These are phyloP conservation scores for Misgurnus anguillicaudatus DNA, from an alignment of 2,113 vertebrate species.

Conservation along the genomic window DNA sequence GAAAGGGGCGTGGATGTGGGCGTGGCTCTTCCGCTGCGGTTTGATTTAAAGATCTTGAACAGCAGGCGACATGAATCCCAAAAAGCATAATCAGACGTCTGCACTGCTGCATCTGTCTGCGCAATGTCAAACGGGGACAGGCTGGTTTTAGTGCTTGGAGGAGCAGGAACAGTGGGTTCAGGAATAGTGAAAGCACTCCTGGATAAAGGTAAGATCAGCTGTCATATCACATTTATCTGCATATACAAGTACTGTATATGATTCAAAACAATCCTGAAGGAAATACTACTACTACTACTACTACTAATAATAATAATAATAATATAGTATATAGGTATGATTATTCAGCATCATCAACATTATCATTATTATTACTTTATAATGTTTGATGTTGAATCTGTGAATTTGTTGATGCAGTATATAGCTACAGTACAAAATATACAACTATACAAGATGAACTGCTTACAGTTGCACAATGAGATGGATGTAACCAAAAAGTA, in stretches of 20 bases:
- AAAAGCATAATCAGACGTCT: slow-evolving; percentile 33
- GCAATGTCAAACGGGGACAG: slow-evolving; percentile 77
- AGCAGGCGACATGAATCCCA: slow-evolving; percentile 25
- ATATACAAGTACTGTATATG: background rate
- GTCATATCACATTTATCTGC: background rate
- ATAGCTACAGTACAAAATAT: too few relatives aligned
- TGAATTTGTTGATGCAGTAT: too few relatives aligned
- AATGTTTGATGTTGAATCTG: too few relatives aligned
- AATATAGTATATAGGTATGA: too few relatives aligned
- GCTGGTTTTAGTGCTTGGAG: slow-evolving; percentile 79
- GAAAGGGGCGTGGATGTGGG: slow-evolving; percentile 12
- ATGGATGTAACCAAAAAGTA: background rate
- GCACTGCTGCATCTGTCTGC: background rate
- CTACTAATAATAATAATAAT: background rate
- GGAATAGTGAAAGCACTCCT: slow-evolving; percentile 78
- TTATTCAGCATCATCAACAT: too few relatives aligned
- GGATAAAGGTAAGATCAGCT: slow-evolving; percentile 76
- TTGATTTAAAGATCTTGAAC: slow-evolving; percentile 60
- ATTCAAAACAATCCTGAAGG: too few relatives aligned
- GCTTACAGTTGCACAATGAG: too few relatives aligned
- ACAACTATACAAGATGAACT: too few relatives aligned
- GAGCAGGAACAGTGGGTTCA: slow-evolving; percentile 79
- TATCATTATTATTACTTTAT: too few relatives aligned
- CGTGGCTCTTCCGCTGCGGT: background rate
- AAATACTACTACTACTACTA: too few relatives aligned